Percentiles rank a stretch among this genome's conserved stretches.
Evolutionary conservation across 1,140 invertebrate genomes (phyloP).

Genomic region (Thrips palmi): DNA sequence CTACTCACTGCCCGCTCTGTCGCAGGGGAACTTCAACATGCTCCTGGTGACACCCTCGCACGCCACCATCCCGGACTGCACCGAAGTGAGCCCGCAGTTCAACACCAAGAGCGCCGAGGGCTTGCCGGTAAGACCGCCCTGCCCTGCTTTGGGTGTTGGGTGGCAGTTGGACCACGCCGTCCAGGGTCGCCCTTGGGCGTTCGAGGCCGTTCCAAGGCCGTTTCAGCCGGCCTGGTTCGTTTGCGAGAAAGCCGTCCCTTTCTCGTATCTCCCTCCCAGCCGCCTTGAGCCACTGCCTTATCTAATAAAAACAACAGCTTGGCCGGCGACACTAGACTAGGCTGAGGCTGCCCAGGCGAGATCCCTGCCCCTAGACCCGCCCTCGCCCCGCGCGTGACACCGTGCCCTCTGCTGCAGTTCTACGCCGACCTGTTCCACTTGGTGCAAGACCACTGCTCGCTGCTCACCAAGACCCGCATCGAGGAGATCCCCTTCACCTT

Average conservation of each 20-base stretch:
- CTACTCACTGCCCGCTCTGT: slow-evolving; percentile 5
- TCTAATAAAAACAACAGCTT: slow-evolving; percentile 3
- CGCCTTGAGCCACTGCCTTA: not conserved
- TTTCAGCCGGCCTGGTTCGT: too few species aligned
- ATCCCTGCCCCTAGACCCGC: too few species aligned
- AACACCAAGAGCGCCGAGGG: slow-evolving; percentile 31
- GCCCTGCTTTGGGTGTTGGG: slow-evolving; percentile 3
- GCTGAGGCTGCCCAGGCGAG: too few species aligned
- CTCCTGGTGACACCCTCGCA: slow-evolving; percentile 40
- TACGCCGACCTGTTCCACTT: slow-evolving; percentile 46
- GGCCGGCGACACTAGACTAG: not conserved
- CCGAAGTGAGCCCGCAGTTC: slow-evolving; percentile 44
- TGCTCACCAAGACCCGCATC: slow-evolving; percentile 10
- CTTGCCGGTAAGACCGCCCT: slow-evolving; percentile 26
- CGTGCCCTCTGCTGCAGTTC: slow-evolving; percentile 27
- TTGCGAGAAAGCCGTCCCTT: not conserved
- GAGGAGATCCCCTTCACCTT: slow-evolving; percentile 10
- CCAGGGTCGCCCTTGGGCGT: too few species aligned
- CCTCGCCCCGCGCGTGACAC: too few species aligned
- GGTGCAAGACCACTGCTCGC: slow-evolving; percentile 19
- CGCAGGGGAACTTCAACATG: slow-evolving; percentile 31
- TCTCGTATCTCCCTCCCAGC: not conserved
- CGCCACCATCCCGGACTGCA: slow-evolving; percentile 41
- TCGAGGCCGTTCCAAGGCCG: too few species aligned
- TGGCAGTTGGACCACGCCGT: too few species aligned